Evolutionary conservation across 2,797 vertebrate genomes (phyloP).

Genomic region (Cyclura pinguis): DNA sequence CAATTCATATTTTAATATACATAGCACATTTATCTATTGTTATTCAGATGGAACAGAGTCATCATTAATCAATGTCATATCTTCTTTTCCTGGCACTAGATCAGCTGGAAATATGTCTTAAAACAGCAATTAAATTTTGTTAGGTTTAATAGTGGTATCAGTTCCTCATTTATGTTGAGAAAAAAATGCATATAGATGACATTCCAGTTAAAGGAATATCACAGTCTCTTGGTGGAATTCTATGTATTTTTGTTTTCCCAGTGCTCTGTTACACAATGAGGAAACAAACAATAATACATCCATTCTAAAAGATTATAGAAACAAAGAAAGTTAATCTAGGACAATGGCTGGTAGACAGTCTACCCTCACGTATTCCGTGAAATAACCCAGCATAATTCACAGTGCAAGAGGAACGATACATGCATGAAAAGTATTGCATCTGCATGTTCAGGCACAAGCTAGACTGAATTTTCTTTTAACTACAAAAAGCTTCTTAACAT

Average conservation of each 20-base stretch:
- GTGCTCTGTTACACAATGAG: background rate
- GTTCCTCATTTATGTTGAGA: background rate
- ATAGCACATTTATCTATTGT: too few relatives aligned
- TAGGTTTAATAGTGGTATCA: background rate
- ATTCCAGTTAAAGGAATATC: background rate
- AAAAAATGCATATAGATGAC: background rate
- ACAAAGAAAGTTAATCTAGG: background rate
- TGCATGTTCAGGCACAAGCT: background rate
- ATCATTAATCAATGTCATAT: background rate
- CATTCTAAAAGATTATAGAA: background rate
- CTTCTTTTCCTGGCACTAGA: background rate
- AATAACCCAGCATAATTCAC: background rate
- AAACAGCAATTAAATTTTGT: background rate
- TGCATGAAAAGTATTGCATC: too few relatives aligned
- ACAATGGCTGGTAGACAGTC: background rate
- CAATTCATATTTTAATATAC: too few relatives aligned
- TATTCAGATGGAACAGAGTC: background rate
- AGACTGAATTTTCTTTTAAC: background rate
- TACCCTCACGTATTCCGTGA: background rate
- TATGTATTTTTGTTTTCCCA: too few relatives aligned
- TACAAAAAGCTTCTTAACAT: background rate
- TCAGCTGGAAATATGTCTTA: background rate
- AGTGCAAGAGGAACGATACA: background rate
- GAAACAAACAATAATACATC: background rate
- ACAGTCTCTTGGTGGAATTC: background rate